Base-by-base conservation (phyloP, 2,888 invertebrate genomes). In the Drosophila limbata region DNA sequence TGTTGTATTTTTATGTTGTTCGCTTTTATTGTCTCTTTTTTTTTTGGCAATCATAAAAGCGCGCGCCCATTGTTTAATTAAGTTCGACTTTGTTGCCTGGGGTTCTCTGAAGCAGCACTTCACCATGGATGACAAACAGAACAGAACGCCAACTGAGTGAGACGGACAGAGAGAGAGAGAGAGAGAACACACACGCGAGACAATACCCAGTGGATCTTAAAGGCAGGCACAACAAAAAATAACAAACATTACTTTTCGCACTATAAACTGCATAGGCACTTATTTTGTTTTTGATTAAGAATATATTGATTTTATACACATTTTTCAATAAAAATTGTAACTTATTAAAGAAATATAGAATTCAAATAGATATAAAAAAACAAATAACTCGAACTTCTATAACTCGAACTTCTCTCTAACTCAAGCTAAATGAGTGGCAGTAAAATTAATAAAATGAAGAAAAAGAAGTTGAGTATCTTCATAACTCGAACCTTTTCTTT, bases 1-100 rank as follows among this genome's bases (percentile, higher is more conserved):
- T 79, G 57, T 70, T 72, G n/a, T 40, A 47, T 50, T 71, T 73
- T 62, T 64, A 48, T 59, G 50, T 53, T 40, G 21, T 56, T 40
- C 13, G 39, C 56, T 56, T 63, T 68, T 55, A 55, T 37, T 17
- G 51, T 56, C 35, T 31, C 44, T 57, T 69, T 82, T 74, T 85
- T 57, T 69, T 82, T 74, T 85, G 73, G 72, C 68, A 77, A 73
- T 67, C 68, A 57, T 67, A 69, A 79, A 74, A 73, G 73, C 59
- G 66, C 59, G 65, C 69, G 70, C 77, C 77, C 66, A 67, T 71
- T 79, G 79, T 72, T 81, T 84, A 84, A 85, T 84, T 84, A 85
- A 74, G 81, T 79, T 65, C 44, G 67, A 70, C 68, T 83, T 70
- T 71, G 76, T 72, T 63, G 53, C 37, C 35, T 44, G 70, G 28